Evolutionary conservation across 2,113 vertebrate species (phyloP), one percentile per base, ranked within the genome.

Genomic region (Chloebia gouldiae): DNA sequence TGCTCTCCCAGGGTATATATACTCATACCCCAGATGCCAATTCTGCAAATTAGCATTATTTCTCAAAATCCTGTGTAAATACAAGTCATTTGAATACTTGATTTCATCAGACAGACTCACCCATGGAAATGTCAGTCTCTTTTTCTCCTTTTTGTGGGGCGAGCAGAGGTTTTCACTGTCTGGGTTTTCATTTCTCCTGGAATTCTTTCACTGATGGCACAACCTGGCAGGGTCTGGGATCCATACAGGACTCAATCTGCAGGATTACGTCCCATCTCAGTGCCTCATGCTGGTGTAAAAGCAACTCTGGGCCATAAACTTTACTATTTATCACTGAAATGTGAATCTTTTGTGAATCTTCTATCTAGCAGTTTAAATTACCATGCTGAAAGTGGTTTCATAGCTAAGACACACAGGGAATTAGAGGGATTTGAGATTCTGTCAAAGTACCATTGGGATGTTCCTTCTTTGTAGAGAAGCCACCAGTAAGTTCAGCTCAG

Each of bases 31-130:
- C 92, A 96, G 96, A 95, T 97, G 92, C 78, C 63, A 91, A 92
- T 94, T 94, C 97, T 95, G 82, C 96, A 97, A 96, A 97, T 98
- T 97, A 97, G 96, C 97, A 97, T 97, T 93, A 90, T 93, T 97
- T 97, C 96, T 87, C 97, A 97, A 97, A 97, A 97, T 95, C 92
- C 94, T 95, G 39, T 96, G 95, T 95, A 97, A 97, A 93, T 78
- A 96, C 92, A 95, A 95, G 65, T 83, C 14, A 95, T 97, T 92
- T 96, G 84, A 96, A 96, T 97, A 93, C 95, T 95, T 97, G 59
- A 96, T 96, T 96, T 95, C 80, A 72, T 93, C 86, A 91, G 93
- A 64, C 66, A 53, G 71, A 88, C 86, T 83, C 84, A 87, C 57
- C 57, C 82, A 71, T 50, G 49, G 88, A 97, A 94, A 96, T 17